phyloP scores from a whole-genome alignment of 2,113 vertebrate species.

The Syngnathus typhle region DNA sequence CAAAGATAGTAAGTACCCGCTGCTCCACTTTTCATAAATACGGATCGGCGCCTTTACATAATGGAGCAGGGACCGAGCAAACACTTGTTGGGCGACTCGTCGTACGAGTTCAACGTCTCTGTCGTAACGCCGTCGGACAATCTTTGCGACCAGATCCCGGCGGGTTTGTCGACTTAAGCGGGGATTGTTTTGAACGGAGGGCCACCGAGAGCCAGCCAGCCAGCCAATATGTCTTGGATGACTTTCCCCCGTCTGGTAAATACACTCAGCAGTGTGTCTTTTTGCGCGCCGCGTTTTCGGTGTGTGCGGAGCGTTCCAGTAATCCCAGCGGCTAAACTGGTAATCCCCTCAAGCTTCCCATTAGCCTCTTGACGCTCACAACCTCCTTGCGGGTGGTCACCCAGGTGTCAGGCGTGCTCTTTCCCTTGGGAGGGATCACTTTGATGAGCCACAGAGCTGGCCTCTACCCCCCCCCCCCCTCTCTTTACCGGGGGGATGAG shows the following conservation, averaged over 20 bases:
- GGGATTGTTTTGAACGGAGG: constrained; percentile 31
- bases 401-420: constrained; percentile 48
- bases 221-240: constrained; percentile 34
- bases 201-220: constrained; percentile 35
- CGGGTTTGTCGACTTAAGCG: constrained; percentile 20
- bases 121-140: background rate
- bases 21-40: constrained; percentile 20
- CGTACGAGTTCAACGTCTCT: constrained; percentile 10
- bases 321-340: constrained; percentile 62
- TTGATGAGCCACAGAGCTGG: constrained; percentile 52
- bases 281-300: constrained; percentile 14
- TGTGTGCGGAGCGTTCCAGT: constrained; percentile 46
- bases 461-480: constrained; percentile 32
- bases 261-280: constrained; percentile 12
- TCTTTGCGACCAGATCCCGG: constrained; percentile 11
- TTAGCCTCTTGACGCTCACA: constrained; percentile 47
- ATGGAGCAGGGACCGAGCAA: background rate
- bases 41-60: constrained; percentile 21
- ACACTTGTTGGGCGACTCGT: constrained; percentile 18
- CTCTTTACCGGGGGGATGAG: constrained; percentile 30
- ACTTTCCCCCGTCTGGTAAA: constrained; percentile 16
- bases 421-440: constrained; percentile 52
- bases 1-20: constrained; percentile 2
- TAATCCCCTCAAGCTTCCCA: constrained; percentile 60
- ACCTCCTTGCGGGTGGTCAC: constrained; percentile 43